phyloP scores from a whole-genome alignment of 2,113 vertebrate species.

The Megaceryle torquata region DNA sequence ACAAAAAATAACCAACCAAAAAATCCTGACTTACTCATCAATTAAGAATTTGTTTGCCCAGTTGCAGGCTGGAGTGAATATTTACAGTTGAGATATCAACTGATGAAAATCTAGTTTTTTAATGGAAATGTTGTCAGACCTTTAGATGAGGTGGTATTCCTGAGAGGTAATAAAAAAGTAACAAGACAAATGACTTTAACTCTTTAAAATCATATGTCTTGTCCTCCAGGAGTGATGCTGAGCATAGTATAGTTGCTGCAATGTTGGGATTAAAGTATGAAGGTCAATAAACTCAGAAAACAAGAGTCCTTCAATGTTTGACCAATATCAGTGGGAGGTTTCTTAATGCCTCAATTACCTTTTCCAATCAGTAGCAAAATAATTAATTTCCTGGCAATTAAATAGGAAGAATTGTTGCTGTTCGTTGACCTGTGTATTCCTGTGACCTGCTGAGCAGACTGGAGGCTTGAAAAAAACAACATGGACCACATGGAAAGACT shows the following conservation, averaged over 20 bases:
- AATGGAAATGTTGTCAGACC: constrained; percentile 39
- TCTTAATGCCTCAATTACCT: background rate
- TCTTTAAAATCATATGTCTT: constrained; percentile 21
- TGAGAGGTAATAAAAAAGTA: constrained; percentile 38
- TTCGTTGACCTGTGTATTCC: background rate
- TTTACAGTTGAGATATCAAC: constrained; percentile 58
- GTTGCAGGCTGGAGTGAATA: constrained; percentile 19
- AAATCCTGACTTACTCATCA: background rate
- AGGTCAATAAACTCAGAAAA: background rate
- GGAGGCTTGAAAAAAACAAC: background rate
- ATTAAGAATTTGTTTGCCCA: constrained; percentile 28
- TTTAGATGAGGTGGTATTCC: constrained; percentile 7
- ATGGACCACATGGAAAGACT: background rate
- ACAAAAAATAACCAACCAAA: background rate
- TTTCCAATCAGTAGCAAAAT: background rate
- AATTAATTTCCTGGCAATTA: background rate
- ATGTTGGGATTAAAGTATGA: constrained; percentile 20
- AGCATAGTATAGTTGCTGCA: background rate
- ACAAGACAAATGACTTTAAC: constrained; percentile 10
- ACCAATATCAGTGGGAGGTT: background rate
- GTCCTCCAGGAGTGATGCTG: background rate
- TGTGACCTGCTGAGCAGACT: background rate
- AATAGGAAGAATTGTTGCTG: background rate
- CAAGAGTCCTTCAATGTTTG: background rate
- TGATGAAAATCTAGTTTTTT: constrained; percentile 30